A percentile compares a stretch with the other conserved stretches of the same genome.
phyloP scores from a whole-genome alignment of 2,113 vertebrate species.

The Cyanoramphus novaezelandiae region DNA sequence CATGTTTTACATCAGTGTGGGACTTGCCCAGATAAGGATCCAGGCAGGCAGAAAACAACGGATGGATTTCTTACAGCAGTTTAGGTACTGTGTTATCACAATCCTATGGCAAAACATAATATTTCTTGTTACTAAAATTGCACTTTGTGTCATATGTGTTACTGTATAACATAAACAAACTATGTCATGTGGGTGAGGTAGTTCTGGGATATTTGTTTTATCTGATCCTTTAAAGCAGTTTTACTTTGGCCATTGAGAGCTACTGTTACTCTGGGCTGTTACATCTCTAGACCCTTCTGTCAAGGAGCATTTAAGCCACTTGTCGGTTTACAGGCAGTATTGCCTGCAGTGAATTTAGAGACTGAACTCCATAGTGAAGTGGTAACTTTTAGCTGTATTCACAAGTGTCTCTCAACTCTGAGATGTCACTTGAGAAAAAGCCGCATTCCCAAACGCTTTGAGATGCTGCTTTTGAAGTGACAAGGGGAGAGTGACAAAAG shows the following conservation, averaged over 20 bases:
- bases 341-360: constrained; percentile 16
- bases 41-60: background rate
- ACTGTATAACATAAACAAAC: background rate
- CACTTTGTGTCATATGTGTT: background rate
- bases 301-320: constrained; percentile 12
- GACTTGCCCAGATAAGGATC: background rate
- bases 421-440: constrained; percentile 35
- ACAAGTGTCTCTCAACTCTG: constrained; percentile 30
- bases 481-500: background rate
- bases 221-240: background rate
- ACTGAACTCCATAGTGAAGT: constrained; percentile 15
- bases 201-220: background rate
- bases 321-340: background rate
- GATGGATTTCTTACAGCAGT: background rate
- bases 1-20: background rate
- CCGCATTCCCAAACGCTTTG: background rate
- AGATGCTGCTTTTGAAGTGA: constrained; percentile 9
- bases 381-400: constrained; percentile 28
- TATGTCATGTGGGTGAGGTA: background rate
- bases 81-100: background rate
- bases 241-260: background rate
- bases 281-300: background rate
- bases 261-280: background rate
- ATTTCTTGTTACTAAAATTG: background rate
- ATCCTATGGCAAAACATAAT: background rate